Evolutionary conservation across 2,113 vertebrate species (phyloP).

Genomic region (Tringa solitaria): DNA sequence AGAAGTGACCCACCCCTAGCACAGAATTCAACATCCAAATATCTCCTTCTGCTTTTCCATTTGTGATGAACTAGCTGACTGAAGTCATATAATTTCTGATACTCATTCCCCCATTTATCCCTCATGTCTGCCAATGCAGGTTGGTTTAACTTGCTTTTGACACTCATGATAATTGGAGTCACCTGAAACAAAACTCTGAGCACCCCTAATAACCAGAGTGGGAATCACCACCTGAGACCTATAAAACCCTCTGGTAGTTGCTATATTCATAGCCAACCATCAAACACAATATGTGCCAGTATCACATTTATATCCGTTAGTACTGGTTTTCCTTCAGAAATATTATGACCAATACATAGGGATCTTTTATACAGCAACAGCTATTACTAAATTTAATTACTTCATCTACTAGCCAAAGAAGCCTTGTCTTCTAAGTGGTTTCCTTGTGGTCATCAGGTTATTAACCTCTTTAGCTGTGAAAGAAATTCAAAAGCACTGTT

Average conservation of each 20-base stretch:
- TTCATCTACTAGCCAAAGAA: not conserved
- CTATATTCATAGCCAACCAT: not conserved
- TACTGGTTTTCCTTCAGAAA: not conserved
- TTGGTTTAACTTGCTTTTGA: not conserved
- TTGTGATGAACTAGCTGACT: not conserved
- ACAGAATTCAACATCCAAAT: not conserved
- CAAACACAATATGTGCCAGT: not conserved
- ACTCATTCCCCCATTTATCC: not conserved
- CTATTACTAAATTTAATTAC: not conserved
- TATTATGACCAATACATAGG: not conserved
- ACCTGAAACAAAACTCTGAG: not conserved
- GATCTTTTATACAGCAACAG: not conserved
- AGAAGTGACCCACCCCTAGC: not conserved
- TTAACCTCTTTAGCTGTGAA: not conserved
- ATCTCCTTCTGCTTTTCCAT: not conserved
- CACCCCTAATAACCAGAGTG: not conserved
- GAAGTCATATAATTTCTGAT: not conserved
- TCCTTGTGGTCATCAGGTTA: not conserved
- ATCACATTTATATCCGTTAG: not conserved
- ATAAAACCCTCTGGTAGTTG: not conserved
- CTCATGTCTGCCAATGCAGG: not conserved
- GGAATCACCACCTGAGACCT: not conserved
- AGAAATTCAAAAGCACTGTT: slow-evolving; percentile 15
- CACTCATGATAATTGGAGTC: not conserved
- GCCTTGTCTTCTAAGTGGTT: not conserved